Percentiles rank a stretch among this genome's conserved stretches.
Evolutionary conservation across 1,140 invertebrate species (phyloP).

Genomic region (Vanessa atalanta): DNA sequence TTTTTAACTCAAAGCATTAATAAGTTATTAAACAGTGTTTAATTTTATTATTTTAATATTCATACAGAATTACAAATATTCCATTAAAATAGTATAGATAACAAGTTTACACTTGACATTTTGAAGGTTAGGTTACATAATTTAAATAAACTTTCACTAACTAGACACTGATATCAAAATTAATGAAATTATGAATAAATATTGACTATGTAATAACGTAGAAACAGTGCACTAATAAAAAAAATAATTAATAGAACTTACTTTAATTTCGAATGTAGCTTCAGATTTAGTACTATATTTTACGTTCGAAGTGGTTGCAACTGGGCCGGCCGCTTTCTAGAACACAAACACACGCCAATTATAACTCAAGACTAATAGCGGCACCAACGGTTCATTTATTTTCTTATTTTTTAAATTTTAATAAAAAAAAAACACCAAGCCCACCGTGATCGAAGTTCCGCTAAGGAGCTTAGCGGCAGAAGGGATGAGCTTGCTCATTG

Average conservation of each 20-base stretch:
- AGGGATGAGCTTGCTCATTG: conserved; percentile 73
- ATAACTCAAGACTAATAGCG: not conserved
- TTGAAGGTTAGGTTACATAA: conserved; percentile 80
- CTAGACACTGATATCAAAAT: not conserved
- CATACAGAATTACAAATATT: not conserved
- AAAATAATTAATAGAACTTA: conserved; percentile 46
- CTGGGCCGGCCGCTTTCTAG: conserved; percentile 70
- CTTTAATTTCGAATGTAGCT: conserved; percentile 87
- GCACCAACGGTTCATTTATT: conserved; percentile 13
- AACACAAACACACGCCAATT: conserved; percentile 27
- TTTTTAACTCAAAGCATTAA: not conserved
- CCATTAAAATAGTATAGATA: conserved; percentile 10
- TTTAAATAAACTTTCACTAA: conserved; percentile 40
- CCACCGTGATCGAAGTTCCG: conserved; percentile 58
- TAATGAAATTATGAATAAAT: not conserved
- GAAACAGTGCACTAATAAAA: not conserved
- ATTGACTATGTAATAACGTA: not conserved
- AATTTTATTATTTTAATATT: not conserved
- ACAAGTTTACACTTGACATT: conserved; percentile 60
- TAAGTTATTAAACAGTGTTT: not conserved
- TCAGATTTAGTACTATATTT: conserved; percentile 84
- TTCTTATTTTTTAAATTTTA: conserved; percentile 17
- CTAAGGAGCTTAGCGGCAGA: conserved; percentile 62
- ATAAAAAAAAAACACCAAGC: conserved; percentile 24
- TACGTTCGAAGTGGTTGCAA: conserved; percentile 72